Evolutionary conservation across 2,797 vertebrate genomes (phyloP), one percentile per base, ranked within the genome.

Genomic region (Acanthurus tractus): DNA sequence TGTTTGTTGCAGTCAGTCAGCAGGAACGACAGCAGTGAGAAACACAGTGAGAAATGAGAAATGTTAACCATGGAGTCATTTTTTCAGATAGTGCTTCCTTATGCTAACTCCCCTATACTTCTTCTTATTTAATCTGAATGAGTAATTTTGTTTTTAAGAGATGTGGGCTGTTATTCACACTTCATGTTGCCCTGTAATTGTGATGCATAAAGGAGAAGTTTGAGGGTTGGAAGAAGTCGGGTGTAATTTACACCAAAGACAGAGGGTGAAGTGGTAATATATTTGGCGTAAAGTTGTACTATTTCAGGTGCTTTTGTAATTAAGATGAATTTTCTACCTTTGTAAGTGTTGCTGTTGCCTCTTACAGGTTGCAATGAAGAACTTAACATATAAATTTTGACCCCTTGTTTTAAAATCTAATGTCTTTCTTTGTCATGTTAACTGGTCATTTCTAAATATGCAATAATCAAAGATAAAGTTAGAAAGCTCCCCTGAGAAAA

Each of bases 1-100:
- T 65, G 79, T 82, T 81, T 79, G 78, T 85, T 74, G 20, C 13
- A 54, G 69, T 81, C 79, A 46, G 58, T 71, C 63, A 46, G 59
- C 72, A 38, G 54, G 57, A 82, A 70, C 70, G 62, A 86, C 73
- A 2, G 9, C 63, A 34, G 29, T 18, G 36, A 48, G 49, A 74
- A 22, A 73, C 2, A 2, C 58, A 52, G 22, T 1, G 22, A 64
- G 62, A 78, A 72, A 72, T 61, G 67, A 64, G 36, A 62, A 66
- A 72, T 40, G 36, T 6, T 61, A 78, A 46, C 55, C 1, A 44
- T 34, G 17, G 54, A 57, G 42, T n/a, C 0, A 34, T 50, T 67
- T 53, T 50, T 44, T n/a, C 52, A 59, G 25, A 42, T 67, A 23
- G 1, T 64, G 42, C 57, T 40, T 22, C 54, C 36, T 61, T 65